phyloP scores from a whole-genome alignment of 37 sponge, comb jelly and placozoan species.

The Cliona cf. orientalis region DNA sequence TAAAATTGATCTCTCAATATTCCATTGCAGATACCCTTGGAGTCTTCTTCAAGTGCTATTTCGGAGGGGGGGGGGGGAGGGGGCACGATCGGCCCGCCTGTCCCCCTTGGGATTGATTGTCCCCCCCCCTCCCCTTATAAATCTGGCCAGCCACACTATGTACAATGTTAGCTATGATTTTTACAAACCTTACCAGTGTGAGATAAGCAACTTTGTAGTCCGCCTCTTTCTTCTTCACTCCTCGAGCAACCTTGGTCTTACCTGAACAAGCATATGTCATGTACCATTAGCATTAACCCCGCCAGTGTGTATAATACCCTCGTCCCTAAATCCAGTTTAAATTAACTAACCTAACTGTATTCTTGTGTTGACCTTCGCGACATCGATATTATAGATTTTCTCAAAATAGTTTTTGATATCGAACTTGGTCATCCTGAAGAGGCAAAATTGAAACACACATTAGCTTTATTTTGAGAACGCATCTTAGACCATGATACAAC shows the following conservation, averaged over 20 bases:
- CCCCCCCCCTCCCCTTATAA: too few species aligned
- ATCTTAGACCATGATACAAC: too few species aligned
- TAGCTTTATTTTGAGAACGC: too few species aligned
- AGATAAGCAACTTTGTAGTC: conserved; percentile 86
- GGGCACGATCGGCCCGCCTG: too few species aligned
- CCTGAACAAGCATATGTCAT: not conserved
- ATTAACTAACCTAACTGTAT: conserved; percentile 73
- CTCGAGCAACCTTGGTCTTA: not conserved
- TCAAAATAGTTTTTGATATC: conserved; percentile 90
- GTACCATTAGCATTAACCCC: not conserved
- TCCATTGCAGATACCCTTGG: too few species aligned
- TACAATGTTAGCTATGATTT: too few species aligned
- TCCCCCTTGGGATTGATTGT: too few species aligned
- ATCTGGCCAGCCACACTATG: too few species aligned
- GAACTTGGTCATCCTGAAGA: conserved; percentile 87
- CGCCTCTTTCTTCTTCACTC: conserved; percentile 32
- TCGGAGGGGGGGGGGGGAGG: not conserved
- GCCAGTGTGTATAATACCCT: not conserved
- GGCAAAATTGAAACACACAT: not conserved
- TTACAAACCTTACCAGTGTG: conserved; percentile 83
- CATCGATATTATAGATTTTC: conserved; percentile 79
- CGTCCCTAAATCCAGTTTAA: not conserved
- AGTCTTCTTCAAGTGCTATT: not conserved
- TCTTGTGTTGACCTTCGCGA: conserved; percentile 85
- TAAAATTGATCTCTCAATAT: too few species aligned